Evolutionary conservation across 2,113 vertebrate species (phyloP).

Genomic region (Picathartes gymnocephalus): DNA sequence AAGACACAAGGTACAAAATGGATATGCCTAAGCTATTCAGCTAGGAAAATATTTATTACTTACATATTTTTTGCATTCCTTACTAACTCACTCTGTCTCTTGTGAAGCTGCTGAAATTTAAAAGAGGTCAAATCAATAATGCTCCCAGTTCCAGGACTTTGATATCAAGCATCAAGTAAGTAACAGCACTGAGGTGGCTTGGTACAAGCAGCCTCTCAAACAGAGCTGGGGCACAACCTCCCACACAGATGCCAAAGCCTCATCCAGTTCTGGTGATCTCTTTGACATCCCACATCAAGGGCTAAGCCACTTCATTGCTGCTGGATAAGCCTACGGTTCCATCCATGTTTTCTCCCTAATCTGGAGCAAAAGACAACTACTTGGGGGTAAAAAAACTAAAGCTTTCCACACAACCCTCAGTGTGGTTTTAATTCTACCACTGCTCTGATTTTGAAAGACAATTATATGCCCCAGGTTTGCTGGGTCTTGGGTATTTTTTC

Average conservation of each 20-base stretch:
- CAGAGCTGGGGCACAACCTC: neutral
- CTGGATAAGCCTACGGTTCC: neutral
- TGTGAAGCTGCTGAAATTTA: slow-evolving; percentile 69
- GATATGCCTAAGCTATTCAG: slow-evolving; percentile 52
- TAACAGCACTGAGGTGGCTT: neutral
- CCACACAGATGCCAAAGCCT: neutral
- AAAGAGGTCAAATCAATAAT: slow-evolving; percentile 69
- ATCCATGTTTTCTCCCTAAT: neutral
- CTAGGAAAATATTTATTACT: slow-evolving; percentile 60
- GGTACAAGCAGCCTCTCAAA: neutral
- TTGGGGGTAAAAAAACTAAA: neutral
- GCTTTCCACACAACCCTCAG: neutral
- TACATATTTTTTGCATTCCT: slow-evolving; percentile 56
- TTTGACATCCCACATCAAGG: neutral
- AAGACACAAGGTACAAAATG: slow-evolving; percentile 44
- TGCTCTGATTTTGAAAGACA: neutral
- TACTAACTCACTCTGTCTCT: slow-evolving; percentile 70
- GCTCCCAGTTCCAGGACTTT: slow-evolving; percentile 31
- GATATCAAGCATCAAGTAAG: slow-evolving; percentile 15
- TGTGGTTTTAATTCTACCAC: neutral
- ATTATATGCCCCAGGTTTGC: neutral
- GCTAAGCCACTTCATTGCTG: neutral
- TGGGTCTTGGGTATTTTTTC: neutral
- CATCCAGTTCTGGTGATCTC: neutral
- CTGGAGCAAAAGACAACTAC: neutral